Base-by-base conservation (phyloP, 2,888 invertebrate species). In the Homarus gammarus region DNA sequence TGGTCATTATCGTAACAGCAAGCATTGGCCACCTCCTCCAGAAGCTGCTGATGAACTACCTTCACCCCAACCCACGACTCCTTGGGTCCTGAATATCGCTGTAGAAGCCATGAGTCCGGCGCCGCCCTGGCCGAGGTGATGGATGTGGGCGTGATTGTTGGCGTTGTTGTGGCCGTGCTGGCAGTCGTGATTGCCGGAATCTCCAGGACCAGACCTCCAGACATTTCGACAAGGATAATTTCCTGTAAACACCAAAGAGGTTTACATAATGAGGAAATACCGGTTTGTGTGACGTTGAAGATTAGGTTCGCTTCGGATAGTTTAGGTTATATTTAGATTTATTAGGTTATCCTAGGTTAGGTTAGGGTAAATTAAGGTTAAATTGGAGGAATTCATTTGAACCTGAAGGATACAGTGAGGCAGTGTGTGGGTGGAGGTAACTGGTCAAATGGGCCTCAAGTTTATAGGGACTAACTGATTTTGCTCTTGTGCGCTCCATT, bases 61-160 rank as follows among this genome's bases (percentile, higher is more conserved):
- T 40, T 68, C n/a, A 38, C 56, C 3, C 84, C 78, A 51, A 88
- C 31, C 84, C 84, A 88, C 8, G 64, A 8, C 78, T 78, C 83
- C 84, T 40, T 40, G 5, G 83, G 68, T 27, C 40, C 64, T 10
- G 81, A 33, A 40, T 78, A 40, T 3, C 78, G 78, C 70, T 88
- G 84, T 6, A 88, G 78, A 33, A 83, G 78, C 88, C 88, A 88
- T 0, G 88, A 88, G n/a, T 88, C 84, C 6, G 88, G 77, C 56
- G 87, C 79, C n/a, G 73, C 73, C 40, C 87, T 70, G 31, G 51
- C 70, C n/a, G 70, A 51, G 31, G 38, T 10, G 51, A n/a, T 49
- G 31, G 64, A n/a, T 15, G 40, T 64, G 56, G 75, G 10, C 1
- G 38, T n/a, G 12, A 75, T 18, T 3, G 64, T 6, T 6, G 64